phyloP scores from a whole-genome alignment of 2,113 vertebrate genomes.

The Anhinga rufa region DNA sequence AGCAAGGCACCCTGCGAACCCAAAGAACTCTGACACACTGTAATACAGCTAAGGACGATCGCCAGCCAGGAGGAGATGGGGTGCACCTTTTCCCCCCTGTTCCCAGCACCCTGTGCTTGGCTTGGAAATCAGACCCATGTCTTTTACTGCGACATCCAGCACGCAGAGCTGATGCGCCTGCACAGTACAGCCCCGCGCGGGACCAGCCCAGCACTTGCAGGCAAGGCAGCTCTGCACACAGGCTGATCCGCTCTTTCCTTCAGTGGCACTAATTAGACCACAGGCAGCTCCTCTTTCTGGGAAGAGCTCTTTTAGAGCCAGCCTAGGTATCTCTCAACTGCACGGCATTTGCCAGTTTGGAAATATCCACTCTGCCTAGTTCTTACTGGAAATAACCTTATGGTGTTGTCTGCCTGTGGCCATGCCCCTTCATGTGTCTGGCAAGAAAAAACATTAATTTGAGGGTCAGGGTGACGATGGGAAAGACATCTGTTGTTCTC shows the following conservation, averaged over 20 bases:
- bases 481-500: background rate
- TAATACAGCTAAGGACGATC: background rate
- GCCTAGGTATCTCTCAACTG: background rate
- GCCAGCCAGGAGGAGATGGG: background rate
- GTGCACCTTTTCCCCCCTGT: background rate
- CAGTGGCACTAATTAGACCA: background rate
- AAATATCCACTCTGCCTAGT: background rate
- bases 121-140: background rate
- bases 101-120: background rate
- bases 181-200: rapidly evolving
- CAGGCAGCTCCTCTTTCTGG: background rate
- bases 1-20: background rate
- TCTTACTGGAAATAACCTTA: background rate
- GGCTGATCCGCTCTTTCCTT: background rate
- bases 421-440: background rate
- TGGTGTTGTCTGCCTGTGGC: background rate
- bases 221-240: background rate
- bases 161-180: background rate
- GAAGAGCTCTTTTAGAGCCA: background rate
- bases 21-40: rapidly evolving
- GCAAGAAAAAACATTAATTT: background rate
- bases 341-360: background rate
- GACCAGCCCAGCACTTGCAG: background rate
- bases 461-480: background rate
- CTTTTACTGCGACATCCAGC: background rate